Base-by-base conservation (phyloP, 2,797 vertebrate genomes). In the Australoheros facetus region DNA sequence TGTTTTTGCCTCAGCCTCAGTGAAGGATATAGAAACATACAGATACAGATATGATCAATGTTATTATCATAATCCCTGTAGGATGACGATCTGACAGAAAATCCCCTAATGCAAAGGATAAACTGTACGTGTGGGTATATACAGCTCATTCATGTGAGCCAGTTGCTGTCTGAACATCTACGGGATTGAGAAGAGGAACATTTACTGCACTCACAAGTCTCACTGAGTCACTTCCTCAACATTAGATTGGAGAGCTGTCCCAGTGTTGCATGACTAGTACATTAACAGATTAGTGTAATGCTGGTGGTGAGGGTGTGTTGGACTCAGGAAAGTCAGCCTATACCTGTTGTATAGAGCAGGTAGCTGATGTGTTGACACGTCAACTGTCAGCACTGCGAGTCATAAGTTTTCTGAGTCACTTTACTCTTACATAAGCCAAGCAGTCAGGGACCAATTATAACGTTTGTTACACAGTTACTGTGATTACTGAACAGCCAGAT, bases 201-300 rank as follows among this genome's bases (percentile, higher is more conserved):
- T 76, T 84, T 37, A 62, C 81, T 42, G 56, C 48, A 57, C 39
- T 66, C 62, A 83, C 56, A 78, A 71, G 42, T 37, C 76, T 51
- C 23, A n/a, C 13, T 69, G 17, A 9, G 76, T 37, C 59, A 93
- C 90, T 93, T 93, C 87, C 91, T 77, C 56, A 85, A 59, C 71
- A 45, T 62, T 10, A 34, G 1, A 28, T 73, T 64, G 80, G 81
- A 85, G 78, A 85, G 28, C 23, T 16, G 4, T 37, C 71, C 53
- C 66, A 53, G 69, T 12, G 54, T 37, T 71, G 45, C 55, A 87
- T 92, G 88, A 93, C 78, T 87, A 89, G 87, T 56, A 69, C 30
- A 74, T n/a, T 11, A 48, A 56, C 45, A 60, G 34, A 69, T 76
- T 64, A 62, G 75, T 48, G 56, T 77, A 59, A 84, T 70, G 57